These are phyloP conservation scores for Chymomyza costata DNA, from an alignment of 1,140 invertebrate species.

Conservation along the genomic window DNA sequence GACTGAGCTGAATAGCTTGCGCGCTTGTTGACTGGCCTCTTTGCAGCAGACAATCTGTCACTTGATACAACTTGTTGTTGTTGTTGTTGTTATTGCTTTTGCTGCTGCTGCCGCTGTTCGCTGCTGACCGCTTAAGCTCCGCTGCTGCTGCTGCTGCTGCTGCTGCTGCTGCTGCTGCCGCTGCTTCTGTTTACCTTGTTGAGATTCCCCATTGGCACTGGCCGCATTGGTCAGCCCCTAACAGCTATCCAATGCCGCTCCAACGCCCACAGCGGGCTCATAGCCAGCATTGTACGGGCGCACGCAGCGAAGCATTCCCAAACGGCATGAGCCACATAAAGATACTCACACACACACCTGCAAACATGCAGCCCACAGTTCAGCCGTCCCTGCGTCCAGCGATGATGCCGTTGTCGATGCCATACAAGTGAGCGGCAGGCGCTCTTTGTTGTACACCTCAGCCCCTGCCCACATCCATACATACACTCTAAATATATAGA, in stretches of 20 bases:
- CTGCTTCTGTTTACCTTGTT: constrained; percentile 51
- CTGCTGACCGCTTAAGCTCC: neutral
- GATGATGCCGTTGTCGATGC: constrained; percentile 34
- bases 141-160: neutral
- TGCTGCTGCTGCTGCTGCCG: constrained; percentile 12
- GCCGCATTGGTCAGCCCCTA: neutral
- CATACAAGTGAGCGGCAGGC: constrained; percentile 41
- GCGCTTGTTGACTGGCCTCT: constrained; percentile 50
- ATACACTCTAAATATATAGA: no score
- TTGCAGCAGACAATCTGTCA: constrained; percentile 70
- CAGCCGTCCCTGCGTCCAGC: no score
- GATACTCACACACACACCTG: neutral
- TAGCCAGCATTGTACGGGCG: constrained; percentile 49
- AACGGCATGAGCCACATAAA: constrained; percentile 7
- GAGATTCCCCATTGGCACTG: constrained; percentile 46
- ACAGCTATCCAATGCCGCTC: constrained; percentile 3
- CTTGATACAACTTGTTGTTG: constrained; percentile 42
- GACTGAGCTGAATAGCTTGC: neutral
- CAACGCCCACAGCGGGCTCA: constrained; percentile 4
- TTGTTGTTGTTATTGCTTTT: neutral
- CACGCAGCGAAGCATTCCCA: constrained; percentile 68
- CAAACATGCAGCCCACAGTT: neutral
- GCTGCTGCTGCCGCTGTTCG: neutral
- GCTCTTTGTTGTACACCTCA: neutral
- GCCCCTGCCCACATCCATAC: neutral